Conservation (phyloP, 2,113 vertebrate genomes). For the Brachirus orientalis region DNA sequence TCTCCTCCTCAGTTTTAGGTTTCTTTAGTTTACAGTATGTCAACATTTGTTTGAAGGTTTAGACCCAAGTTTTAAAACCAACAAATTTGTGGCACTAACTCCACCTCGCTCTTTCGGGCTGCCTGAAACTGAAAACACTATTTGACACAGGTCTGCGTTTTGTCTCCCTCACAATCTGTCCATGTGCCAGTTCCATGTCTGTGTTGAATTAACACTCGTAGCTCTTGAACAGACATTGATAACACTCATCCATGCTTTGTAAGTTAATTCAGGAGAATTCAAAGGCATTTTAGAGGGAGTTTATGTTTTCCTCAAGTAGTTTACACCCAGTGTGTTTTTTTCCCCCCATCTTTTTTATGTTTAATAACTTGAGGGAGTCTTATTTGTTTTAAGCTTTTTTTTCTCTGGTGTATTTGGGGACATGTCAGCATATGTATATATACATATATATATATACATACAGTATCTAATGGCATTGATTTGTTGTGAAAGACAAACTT, state of each 20-base stretch:
- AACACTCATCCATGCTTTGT: constrained; percentile 5
- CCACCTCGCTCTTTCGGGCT: constrained; percentile 17
- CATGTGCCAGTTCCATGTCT: constrained; percentile 62
- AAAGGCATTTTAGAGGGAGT: constrained; percentile 15
- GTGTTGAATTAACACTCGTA: constrained; percentile 44
- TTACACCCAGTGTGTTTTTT: constrained; percentile 18
- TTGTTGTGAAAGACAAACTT: constrained; percentile 28
- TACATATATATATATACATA: background rate
- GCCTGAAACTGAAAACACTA: constrained; percentile 32
- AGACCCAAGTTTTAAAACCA: constrained; percentile 15
- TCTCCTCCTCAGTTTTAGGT: constrained; percentile 13
- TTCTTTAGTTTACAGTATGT: background rate
- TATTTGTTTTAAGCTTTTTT: constrained; percentile 13
- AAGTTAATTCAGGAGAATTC: constrained; percentile 15
- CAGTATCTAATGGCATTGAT: constrained; percentile 6
- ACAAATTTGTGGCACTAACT: background rate
- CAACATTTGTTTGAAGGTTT: background rate
- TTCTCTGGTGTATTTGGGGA: constrained; percentile 14
- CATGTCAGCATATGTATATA: background rate
- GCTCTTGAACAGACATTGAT: constrained; percentile 27
- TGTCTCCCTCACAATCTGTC: constrained; percentile 42
- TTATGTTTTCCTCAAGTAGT: constrained; percentile 28
- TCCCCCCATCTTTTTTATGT: constrained; percentile 32
- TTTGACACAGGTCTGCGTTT: constrained; percentile 52
- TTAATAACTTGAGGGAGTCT: constrained; percentile 21